Evolutionary conservation across 1,140 invertebrate species (phyloP), one percentile per base, ranked within the genome.

Genomic region (Drosophila parvula): DNA sequence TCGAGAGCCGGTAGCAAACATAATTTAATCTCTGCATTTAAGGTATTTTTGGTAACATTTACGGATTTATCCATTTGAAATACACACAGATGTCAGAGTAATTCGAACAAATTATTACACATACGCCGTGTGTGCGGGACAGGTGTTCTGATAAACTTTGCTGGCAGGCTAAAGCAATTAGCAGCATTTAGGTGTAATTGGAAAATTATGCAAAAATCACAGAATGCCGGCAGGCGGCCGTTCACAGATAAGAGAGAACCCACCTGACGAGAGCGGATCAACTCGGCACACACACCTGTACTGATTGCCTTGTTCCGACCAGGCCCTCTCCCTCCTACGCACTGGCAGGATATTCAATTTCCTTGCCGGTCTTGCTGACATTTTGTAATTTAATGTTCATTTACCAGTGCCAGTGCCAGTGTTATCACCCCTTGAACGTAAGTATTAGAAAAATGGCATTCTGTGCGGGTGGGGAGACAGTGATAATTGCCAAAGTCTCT

Each of bases 121-220:
- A 71, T 50, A 71, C 44, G 53, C n/a, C 67, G 53, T 76, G 70
- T 82, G 70, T 79, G 78, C 59, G 45, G 18, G 22, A 3, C 45
- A 28, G 38, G 59, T 32, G 34, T 36, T 40, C 27, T 43, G 81
- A 84, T 84, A 77, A 86, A 77, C 56, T 59, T 74, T 41, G 53
- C 36, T 27, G 56, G n/a, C 60, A 32, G 45, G 40, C 27, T n/a
- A n/a, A 27, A 8, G 58, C 73, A 83, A 88, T 88, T 88, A 83
- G 78, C 62, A 64, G 34, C 48, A 62, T 80, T 88, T 80, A 65
- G 61, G 81, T 82, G 73, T 83, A 74, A 88, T 88, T 82, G 76
- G 53, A 43, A 74, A 89, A 83, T 88, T 86, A 86, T 86, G 83
- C 84, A 82, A 73, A 82, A 82, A 74, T 81, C 50, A 73, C 30